A percentile compares a stretch with the other conserved stretches of the same genome.
Conservation (phyloP, 2,888 invertebrate species). For the Melitaea athalia region DNA sequence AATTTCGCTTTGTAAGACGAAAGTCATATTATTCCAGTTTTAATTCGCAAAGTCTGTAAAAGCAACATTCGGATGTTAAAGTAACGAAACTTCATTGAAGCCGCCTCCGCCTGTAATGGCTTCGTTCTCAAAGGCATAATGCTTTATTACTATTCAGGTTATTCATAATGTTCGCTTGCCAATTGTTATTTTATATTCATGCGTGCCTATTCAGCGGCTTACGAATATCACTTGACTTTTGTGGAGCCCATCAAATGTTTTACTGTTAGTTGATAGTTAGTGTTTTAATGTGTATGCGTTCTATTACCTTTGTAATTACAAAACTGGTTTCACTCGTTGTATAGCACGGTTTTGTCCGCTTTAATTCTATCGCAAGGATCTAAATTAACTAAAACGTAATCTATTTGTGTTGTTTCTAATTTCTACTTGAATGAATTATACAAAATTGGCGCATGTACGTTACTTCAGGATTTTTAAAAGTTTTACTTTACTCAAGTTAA, state of each 20-base stretch:
- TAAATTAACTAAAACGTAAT: too few relatives aligned
- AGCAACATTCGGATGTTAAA: constrained; percentile 22
- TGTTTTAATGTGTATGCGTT: neutral
- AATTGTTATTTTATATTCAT: constrained; percentile 49
- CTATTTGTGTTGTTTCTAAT: too few relatives aligned
- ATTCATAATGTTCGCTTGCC: constrained; percentile 52
- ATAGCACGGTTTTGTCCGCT: too few relatives aligned
- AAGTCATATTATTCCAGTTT: constrained; percentile 33
- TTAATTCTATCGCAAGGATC: too few relatives aligned
- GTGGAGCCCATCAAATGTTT: constrained; percentile 16
- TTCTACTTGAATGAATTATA: too few relatives aligned
- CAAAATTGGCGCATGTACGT: too few relatives aligned
- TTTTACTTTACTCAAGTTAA: too few relatives aligned
- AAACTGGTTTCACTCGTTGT: neutral
- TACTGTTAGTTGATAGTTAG: neutral
- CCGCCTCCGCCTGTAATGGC: constrained; percentile 35
- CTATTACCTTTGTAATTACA: neutral
- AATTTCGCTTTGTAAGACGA: constrained; percentile 39
- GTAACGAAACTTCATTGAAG: constrained; percentile 39
- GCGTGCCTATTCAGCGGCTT: constrained; percentile 46
- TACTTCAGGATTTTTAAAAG: too few relatives aligned
- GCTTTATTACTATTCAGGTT: constrained; percentile 39
- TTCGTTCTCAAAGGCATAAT: constrained; percentile 32
- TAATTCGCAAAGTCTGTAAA: constrained; percentile 14
- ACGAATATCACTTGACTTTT: constrained; percentile 40